A percentile compares a stretch with the other conserved stretches of the same genome.
These are phyloP conservation scores for Pseudorhombus dupliciocellatus DNA, from an alignment of 2,113 vertebrate species.

Conservation along the genomic window DNA sequence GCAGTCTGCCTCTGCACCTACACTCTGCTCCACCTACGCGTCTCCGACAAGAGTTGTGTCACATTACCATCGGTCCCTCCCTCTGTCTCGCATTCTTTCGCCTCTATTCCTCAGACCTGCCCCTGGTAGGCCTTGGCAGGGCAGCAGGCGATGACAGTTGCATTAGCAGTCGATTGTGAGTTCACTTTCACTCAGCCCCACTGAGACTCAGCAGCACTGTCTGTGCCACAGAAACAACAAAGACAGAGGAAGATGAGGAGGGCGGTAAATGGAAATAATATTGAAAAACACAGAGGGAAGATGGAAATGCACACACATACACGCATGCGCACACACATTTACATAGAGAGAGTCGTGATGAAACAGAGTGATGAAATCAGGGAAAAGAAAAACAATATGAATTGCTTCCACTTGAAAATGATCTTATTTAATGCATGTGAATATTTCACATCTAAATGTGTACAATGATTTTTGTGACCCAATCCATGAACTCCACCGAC, in stretches of 20 bases:
- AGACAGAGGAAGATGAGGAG: conserved; percentile 17
- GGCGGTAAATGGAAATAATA: conserved; percentile 36
- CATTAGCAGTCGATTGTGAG: conserved; percentile 81
- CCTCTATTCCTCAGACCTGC: conserved; percentile 32
- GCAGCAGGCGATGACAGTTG: conserved; percentile 80
- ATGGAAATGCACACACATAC: neutral
- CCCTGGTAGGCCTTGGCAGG: conserved; percentile 57
- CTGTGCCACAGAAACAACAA: conserved; percentile 45
- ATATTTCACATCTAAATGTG: conserved; percentile 6
- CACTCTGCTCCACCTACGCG: conserved; percentile 17
- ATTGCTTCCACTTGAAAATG: neutral
- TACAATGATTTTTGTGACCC: conserved; percentile 30
- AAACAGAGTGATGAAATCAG: neutral
- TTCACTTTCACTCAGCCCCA: conserved; percentile 76
- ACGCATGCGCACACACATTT: neutral
- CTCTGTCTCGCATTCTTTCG: conserved; percentile 16
- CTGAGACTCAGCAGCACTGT: conserved; percentile 59
- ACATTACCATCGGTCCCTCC: conserved; percentile 26
- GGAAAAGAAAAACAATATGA: neutral
- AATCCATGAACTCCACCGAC: conserved; percentile 46
- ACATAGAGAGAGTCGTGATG: neutral
- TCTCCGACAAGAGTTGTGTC: conserved; percentile 41
- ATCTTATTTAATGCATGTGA: neutral
- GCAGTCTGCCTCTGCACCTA: conserved; percentile 43
- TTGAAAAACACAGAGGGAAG: conserved; percentile 24